These are phyloP conservation scores for Drosophila prosaltans DNA, from an alignment of 1,140 invertebrate species.

Conservation along the genomic window DNA sequence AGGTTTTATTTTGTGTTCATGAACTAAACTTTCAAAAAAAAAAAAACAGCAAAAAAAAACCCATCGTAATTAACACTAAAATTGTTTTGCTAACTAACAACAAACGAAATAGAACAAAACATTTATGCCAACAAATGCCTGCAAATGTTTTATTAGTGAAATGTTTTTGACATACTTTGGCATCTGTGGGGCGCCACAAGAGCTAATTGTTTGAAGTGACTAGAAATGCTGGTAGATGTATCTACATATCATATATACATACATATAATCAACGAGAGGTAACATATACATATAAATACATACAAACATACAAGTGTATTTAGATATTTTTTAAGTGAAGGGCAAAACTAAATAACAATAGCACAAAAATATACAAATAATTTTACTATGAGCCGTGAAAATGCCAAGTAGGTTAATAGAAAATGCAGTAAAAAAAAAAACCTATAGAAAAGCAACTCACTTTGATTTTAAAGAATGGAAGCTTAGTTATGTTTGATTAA, in stretches of 20 bases:
- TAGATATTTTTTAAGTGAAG: not conserved
- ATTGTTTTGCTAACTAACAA: slow-evolving; percentile 34
- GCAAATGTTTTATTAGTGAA: slow-evolving; percentile 75
- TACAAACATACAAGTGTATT: not conserved
- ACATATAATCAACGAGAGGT: not conserved
- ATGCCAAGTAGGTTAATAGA: not conserved
- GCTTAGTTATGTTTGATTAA: no score
- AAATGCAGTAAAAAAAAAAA: no score
- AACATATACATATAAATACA: not conserved
- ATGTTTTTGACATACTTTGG: slow-evolving; percentile 54
- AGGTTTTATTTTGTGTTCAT: not conserved
- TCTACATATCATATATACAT: not conserved
- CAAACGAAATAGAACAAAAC: slow-evolving; percentile 15
- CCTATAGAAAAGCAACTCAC: no score
- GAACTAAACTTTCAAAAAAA: slow-evolving; percentile 10
- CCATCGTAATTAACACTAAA: slow-evolving; percentile 70
- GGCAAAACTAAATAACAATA: not conserved
- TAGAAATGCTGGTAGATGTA: not conserved
- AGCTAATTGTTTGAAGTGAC: slow-evolving; percentile 15
- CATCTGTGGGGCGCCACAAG: slow-evolving; percentile 40
- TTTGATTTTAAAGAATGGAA: no score
- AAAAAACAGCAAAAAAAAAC: not conserved
- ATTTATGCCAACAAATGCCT: slow-evolving; percentile 57
- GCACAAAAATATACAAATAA: not conserved
- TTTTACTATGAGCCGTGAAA: not conserved